Evolutionary conservation across 92 coral and sea anemone species (phyloP), one percentile per base, ranked within the genome.

Genomic region (Scolanthus callimorphus): DNA sequence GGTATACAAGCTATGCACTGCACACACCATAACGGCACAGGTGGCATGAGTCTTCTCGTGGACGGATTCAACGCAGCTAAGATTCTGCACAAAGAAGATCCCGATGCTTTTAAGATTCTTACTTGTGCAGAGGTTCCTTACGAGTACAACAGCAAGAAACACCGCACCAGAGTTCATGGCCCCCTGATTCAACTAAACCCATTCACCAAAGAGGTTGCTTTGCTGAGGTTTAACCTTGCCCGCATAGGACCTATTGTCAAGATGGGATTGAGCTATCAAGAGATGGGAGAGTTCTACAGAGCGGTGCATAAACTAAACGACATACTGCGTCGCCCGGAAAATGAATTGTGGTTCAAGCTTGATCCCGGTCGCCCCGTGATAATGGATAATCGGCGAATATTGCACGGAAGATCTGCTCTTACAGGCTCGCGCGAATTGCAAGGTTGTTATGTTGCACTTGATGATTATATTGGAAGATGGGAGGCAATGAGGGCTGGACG

Each of bases 351-450:
- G 27, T 62, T 44, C 69, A 43, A 62, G 69, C 43, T 62, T 2
- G 26, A 34, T 2, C 69, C 69, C 29, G 69, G 69, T 19, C 25
- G 37, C 8, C 3, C 20, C 17, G 13, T 25, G 4, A 11, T 62
- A 11, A 25, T 46, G 22, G 69, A 62, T 12, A 62, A 62, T 29
- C 29, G 56, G 4, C 29, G 69, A 22, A 29, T 62, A 12, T 11
- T 62, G 28, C 69, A 62, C 31, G 69, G 69, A 3, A 46, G 69
- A 26, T 62, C 69, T 20, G 69, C 69, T 3, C 24, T 55, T 2
- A 29, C 27, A 25, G 61, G 61, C 11, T 4, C 41, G 15, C 8
- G 61, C 13, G 30, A 27, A 20, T 43, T 55, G 4, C 27, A 24
- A 9, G 61, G 61, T 2, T 55, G 11, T 34, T 55, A 55, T 29